phyloP scores from a whole-genome alignment of 2,113 vertebrate species.

The crab-eating macaque (Macaca fascicularis) region DNA sequence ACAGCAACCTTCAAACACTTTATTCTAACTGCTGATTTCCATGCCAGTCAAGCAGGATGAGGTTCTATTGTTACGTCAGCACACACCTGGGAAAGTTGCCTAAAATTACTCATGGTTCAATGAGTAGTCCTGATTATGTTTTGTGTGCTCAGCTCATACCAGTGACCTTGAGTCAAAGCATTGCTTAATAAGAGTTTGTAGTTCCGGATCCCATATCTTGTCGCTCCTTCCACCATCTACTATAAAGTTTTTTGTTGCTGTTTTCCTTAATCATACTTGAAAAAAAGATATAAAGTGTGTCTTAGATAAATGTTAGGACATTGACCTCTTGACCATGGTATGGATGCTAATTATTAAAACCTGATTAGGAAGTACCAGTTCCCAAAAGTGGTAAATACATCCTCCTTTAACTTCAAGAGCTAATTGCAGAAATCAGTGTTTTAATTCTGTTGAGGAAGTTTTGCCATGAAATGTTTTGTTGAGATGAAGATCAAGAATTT shows the following conservation, averaged over 20 bases:
- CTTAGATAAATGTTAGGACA: not conserved
- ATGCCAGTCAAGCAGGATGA: conserved; percentile 65
- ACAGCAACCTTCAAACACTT: conserved; percentile 51
- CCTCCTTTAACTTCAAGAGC: not conserved
- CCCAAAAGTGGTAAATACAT: not conserved
- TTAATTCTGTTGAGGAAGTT: not conserved
- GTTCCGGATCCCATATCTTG: not conserved
- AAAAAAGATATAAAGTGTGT: not conserved
- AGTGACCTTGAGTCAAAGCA: conserved; percentile 55
- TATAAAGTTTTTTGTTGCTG: not conserved
- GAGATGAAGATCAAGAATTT: not conserved
- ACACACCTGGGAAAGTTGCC: conserved; percentile 68
- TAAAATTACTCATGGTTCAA: conserved; percentile 65
- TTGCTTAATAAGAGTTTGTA: not conserved
- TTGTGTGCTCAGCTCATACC: conserved; percentile 39
- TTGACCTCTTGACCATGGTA: not conserved
- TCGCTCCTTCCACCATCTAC: not conserved
- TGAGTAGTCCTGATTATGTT: conserved; percentile 58
- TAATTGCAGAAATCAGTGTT: not conserved
- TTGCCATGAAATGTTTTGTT: not conserved
- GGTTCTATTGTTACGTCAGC: conserved; percentile 53
- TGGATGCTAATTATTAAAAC: not conserved
- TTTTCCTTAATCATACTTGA: not conserved
- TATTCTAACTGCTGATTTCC: conserved; percentile 46
- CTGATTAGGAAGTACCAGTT: not conserved